Base-by-base conservation (phyloP, 2,888 invertebrate species). In the Drosophila meridionalis region DNA sequence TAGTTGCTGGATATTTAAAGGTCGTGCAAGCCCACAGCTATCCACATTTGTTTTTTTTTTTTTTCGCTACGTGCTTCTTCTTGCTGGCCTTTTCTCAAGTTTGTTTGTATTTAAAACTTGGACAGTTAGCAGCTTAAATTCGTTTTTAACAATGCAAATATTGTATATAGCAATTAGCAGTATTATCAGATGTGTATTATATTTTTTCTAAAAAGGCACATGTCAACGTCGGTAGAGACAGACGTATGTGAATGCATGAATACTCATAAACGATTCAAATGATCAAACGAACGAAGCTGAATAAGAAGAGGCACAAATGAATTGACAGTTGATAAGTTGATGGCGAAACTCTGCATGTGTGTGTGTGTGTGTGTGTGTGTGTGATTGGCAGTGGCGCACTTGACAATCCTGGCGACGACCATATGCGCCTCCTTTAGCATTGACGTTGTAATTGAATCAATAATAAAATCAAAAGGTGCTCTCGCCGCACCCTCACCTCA, bases 381-480 rank as follows among this genome's bases (percentile, higher is more conserved):
- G 47, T 65, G 65, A 76, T 60, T 63, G 66, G 50, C 57, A 52
- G 66, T n/a, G 57, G 34, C 42, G 32, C 30, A 58, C 76, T 76
- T 61, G 72, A 76, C 76, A 72, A 76, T 68, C 64, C 63, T 72
- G 65, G 52, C 56, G 62, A 58, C 55, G 47, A 57, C 57, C 66
- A 67, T 63, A 48, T 62, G 63, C 56, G 59, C 42, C 63, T 62
- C 50, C 48, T 60, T 59, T 68, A 40, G 73, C 79, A 77, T 82
- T 87, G 84, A 84, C 84, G 68, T 78, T 84, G 67, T 85, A 85
- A 85, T 85, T 85, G 84, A 85, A 87, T 85, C 87, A 87, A 87
- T 87, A 85, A 82, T 70, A 79, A 82, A 84, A 80, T 83, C 82
- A 79, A 77, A 86, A 81, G 70, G 83, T 74, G 67, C 59, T 62